Evolutionary conservation across 2,888 invertebrate genomes (phyloP), one percentile per base, ranked within the genome.

Genomic region (Fragum sueziense): DNA sequence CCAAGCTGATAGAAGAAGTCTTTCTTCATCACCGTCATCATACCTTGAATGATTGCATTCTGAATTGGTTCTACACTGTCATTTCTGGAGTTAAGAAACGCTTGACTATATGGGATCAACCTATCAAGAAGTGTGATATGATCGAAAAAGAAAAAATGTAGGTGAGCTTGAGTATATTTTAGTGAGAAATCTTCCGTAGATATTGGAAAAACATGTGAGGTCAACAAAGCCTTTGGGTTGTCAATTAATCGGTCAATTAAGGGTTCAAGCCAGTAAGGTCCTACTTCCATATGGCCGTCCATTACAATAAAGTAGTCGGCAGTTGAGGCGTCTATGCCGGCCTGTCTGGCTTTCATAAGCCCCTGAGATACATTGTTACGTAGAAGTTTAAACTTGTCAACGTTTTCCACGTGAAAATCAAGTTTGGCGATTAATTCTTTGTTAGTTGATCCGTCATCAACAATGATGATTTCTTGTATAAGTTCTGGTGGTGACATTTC

Each of bases 251-350:
- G 57, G 22, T 81, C 71, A 33, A 81, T 37, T 0, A 81, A 33
- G 27, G 81, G 81, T 34, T 81, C 81, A 9, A 77, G 51, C 81
- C 81, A 81, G 7, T 75, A 75, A 4, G 70, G 65, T 25, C 51
- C 65, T 6, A 78, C 81, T 34, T 81, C 81, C 78, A 81, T 81
- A 62, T 81, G 81, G 9, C 81, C 78, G 37, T 81, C 81, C 75
- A 81, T 75, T 0, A 81, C 81, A 25, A 69, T 59, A 34, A 81
- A 81, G 22, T 75, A 69, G 25, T 78, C 78, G 4, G 81, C 61
- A 20, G 37, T 57, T 31, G 71, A 67, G 34, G 74, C 75, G 17
- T 81, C 73, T 33, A 81, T 78, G 20, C 81, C 81, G 29, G 33
- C 37, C 70, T 77, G 77, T 29, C 81, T 51, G n/a, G 81, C 81